Percentiles rank a stretch among this genome's conserved stretches.
These are phyloP conservation scores for Syritta pipiens DNA, from an alignment of 2,888 invertebrate genomes.

Conservation along the genomic window DNA sequence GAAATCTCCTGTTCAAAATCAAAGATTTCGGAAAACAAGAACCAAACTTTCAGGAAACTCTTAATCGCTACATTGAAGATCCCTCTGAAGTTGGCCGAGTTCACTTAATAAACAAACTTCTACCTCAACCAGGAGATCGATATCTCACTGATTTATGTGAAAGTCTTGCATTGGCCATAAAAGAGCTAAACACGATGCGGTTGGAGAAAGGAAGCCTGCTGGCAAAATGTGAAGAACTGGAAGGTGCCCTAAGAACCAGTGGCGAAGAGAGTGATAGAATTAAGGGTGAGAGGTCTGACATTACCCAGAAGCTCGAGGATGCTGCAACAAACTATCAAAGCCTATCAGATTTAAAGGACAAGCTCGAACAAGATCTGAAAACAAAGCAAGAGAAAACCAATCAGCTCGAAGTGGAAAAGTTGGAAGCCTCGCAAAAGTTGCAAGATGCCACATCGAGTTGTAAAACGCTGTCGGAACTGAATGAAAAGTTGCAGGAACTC, in stretches of 20 bases:
- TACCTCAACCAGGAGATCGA: background rate
- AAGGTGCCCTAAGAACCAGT: constrained; percentile 26
- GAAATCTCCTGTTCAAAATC: constrained; percentile 9
- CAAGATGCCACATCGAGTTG: constrained; percentile 70
- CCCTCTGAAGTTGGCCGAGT: constrained; percentile 29
- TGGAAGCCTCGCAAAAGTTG: constrained; percentile 71
- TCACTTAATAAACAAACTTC: background rate
- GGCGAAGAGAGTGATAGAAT: constrained; percentile 48
- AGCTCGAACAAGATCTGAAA: background rate
- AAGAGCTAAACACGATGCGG: constrained; percentile 15
- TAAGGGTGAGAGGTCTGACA: constrained; percentile 45
- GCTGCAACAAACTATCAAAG: background rate
- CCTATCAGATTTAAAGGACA: too few species aligned
- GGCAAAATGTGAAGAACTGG: background rate
- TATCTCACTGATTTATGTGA: constrained; percentile 29
- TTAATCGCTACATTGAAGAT: constrained; percentile 22
- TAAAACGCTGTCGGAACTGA: constrained; percentile 65
- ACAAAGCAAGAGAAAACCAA: too few species aligned
- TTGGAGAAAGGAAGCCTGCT: background rate
- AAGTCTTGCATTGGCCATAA: constrained; percentile 19
- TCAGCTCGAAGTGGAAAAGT: too few species aligned
- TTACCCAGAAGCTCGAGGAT: constrained; percentile 25
- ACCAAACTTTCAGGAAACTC: constrained; percentile 5
- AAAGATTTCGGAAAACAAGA: constrained; percentile 10
- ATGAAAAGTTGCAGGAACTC: constrained; percentile 68